phyloP scores from a whole-genome alignment of 1,140 invertebrate species.

The Rhopalosiphum padi region DNA sequence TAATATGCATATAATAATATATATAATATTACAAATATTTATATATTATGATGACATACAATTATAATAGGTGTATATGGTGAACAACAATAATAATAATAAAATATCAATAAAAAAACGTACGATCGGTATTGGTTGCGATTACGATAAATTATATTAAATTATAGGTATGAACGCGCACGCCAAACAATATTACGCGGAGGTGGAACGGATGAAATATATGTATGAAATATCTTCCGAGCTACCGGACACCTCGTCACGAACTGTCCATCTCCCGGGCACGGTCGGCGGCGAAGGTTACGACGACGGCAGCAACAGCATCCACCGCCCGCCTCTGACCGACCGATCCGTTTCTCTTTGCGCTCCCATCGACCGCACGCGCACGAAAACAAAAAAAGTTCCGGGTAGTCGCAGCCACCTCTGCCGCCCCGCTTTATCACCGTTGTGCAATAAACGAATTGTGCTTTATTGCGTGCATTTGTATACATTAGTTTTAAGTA shows the following conservation, averaged over 20 bases:
- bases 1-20: background rate
- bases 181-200: background rate
- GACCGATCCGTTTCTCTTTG: slow-evolving; percentile 29
- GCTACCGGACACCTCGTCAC: slow-evolving; percentile 47
- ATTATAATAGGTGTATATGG: background rate
- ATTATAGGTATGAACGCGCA: background rate
- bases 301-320: background rate
- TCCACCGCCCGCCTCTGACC: background rate
- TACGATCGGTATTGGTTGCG: background rate
- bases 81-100: background rate
- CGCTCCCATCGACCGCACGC: background rate
- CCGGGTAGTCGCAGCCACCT: background rate
- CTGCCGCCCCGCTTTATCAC: background rate
- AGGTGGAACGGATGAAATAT: background rate
- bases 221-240: slow-evolving; percentile 29
- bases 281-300: slow-evolving; percentile 30
- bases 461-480: background rate
- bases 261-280: slow-evolving; percentile 48
- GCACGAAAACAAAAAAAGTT: slow-evolving; percentile 23
- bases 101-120: background rate
- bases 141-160: background rate
- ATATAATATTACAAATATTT: background rate
- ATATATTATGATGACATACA: background rate
- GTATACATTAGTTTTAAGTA: background rate
- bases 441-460: background rate